phyloP scores from a whole-genome alignment of 1,140 invertebrate genomes.

The Scaptodrosophila lebanonensis region DNA sequence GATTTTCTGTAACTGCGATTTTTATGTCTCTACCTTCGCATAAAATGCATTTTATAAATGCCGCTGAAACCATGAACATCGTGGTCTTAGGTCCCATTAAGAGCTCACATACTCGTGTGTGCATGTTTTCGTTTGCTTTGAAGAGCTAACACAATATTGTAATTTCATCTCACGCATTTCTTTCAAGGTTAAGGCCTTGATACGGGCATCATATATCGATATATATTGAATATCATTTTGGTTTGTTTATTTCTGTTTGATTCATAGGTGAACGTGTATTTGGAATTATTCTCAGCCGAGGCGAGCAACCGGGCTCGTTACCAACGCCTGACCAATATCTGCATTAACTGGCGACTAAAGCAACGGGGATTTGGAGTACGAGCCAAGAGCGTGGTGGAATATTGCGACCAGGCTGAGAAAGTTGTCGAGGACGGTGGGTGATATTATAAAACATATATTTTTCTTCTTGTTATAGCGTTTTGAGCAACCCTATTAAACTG shows the following conservation, averaged over 20 bases:
- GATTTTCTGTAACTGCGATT: no score
- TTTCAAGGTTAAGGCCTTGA: constrained; percentile 50
- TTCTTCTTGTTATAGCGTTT: no score
- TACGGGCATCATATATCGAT: constrained; percentile 2
- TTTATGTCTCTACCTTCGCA: no score
- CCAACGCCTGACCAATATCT: constrained; percentile 53
- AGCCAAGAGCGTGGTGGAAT: constrained; percentile 65
- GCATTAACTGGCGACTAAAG: constrained; percentile 60
- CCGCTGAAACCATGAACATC: no score
- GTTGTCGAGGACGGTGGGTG: constrained; percentile 45
- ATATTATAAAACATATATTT: no score
- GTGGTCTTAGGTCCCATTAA: no score
- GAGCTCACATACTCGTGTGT: no score
- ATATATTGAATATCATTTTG: constrained; percentile 29
- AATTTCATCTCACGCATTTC: constrained; percentile 36
- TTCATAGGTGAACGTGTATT: constrained; percentile 61
- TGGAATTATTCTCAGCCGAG: constrained; percentile 57
- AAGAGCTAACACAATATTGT: no score
- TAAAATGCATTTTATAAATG: no score
- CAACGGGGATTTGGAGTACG: constrained; percentile 37
- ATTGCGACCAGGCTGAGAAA: constrained; percentile 53
- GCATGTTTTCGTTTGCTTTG: no score
- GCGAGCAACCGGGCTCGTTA: constrained; percentile 44
- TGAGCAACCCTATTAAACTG: no score
- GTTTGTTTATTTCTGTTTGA: constrained; percentile 7